These are phyloP conservation scores for Halictus ligatus DNA, from an alignment of 2,888 invertebrate species.

Conservation along the genomic window DNA sequence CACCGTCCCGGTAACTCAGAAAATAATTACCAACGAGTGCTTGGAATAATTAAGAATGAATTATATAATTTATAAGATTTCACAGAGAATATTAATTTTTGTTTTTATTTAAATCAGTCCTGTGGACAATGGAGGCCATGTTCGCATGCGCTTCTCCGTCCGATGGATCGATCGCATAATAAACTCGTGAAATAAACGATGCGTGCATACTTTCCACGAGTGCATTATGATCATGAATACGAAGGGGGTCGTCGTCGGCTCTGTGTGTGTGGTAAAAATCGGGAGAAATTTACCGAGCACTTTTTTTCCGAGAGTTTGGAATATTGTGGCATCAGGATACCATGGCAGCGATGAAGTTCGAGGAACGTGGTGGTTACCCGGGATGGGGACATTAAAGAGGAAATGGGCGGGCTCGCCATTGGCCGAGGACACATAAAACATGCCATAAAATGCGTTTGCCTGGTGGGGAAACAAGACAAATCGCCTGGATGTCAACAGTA, in stretches of 20 bases:
- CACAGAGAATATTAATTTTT: neutral
- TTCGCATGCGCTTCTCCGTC: neutral
- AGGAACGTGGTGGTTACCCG: conserved; percentile 47
- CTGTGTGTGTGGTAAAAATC: neutral
- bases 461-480: conserved; percentile 76
- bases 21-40: neutral
- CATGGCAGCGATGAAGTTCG: conserved; percentile 68
- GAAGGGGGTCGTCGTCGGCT: neutral
- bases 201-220: neutral
- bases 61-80: neutral
- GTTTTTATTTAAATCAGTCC: neutral
- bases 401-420: conserved; percentile 61
- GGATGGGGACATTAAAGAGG: conserved; percentile 34
- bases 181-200: neutral
- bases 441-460: conserved; percentile 72
- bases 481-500: conserved; percentile 78
- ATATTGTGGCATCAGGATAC: conserved; percentile 78
- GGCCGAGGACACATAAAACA: conserved; percentile 70
- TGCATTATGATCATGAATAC: neutral
- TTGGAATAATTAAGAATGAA: neutral
- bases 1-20: neutral
- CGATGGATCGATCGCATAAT: neutral
- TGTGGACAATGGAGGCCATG: neutral
- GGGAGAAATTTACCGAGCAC: neutral
- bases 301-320: conserved; percentile 74